Evolutionary conservation across 2,113 vertebrate species (phyloP).

Genomic region (Leuciscus idus): DNA sequence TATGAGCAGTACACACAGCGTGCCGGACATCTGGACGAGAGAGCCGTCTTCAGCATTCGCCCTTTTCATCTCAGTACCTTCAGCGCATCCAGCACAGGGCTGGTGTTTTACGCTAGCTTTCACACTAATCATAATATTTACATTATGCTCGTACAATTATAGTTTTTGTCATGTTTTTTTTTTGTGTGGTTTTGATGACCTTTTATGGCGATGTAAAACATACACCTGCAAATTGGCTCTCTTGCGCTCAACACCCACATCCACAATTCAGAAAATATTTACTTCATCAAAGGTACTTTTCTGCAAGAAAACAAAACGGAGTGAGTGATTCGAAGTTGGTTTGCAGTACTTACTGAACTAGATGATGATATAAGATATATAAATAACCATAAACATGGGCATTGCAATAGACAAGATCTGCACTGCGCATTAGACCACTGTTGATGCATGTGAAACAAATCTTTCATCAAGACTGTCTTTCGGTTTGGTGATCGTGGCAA

Average conservation of each 20-base stretch:
- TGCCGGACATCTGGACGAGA: constrained; percentile 62
- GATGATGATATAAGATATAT: constrained; percentile 1
- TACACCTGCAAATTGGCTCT: constrained; percentile 60
- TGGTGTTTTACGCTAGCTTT: constrained; percentile 61
- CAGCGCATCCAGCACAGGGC: constrained; percentile 49
- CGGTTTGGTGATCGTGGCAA: not conserved
- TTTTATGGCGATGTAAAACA: constrained; percentile 60
- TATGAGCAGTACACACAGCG: constrained; percentile 59
- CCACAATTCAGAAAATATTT: constrained; percentile 59
- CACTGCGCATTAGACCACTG: not conserved
- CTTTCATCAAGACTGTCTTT: not conserved
- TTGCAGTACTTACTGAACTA: not conserved
- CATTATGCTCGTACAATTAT: constrained; percentile 60
- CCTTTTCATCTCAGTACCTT: constrained; percentile 55
- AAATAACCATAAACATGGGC: not conserved
- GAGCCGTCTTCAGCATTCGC: constrained; percentile 57
- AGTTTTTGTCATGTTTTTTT: constrained; percentile 56
- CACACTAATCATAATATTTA: constrained; percentile 65
- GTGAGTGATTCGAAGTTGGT: not conserved
- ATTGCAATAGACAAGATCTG: not conserved
- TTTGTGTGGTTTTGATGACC: constrained; percentile 46
- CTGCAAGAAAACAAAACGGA: constrained; percentile 40
- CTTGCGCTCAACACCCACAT: constrained; percentile 55
- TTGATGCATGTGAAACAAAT: not conserved
- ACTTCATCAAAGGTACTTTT: constrained; percentile 54